Conservation (phyloP, 1,140 invertebrate genomes). For the Monomorium pharaonis region DNA sequence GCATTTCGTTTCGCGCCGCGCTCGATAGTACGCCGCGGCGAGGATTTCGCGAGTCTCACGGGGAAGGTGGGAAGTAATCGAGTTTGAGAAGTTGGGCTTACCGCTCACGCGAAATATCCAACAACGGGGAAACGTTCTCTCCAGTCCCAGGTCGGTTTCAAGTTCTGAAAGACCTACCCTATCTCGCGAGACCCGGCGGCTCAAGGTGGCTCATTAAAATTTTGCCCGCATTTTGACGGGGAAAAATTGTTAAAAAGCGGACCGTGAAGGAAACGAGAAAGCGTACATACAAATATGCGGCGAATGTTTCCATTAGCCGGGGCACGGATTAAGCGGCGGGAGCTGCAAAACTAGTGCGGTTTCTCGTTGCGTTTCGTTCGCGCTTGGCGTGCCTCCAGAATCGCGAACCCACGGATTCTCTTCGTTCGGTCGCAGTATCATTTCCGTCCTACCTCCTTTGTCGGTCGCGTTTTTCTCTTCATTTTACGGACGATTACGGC, state of each 20-base stretch:
- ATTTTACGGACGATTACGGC: constrained; percentile 66
- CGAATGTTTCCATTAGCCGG: constrained; percentile 61
- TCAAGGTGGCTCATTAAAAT: constrained; percentile 62
- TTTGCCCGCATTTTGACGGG: constrained; percentile 56
- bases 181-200: not conserved
- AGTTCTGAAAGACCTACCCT: not conserved
- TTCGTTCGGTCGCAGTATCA: constrained; percentile 45
- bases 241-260: constrained; percentile 57
- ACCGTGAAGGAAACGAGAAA: constrained; percentile 24
- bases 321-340: constrained; percentile 10
- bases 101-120: constrained; percentile 7
- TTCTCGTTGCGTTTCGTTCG: constrained; percentile 37
- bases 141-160: not conserved
- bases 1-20: not conserved
- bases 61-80: not conserved
- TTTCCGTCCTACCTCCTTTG: constrained; percentile 14
- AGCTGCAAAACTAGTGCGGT: constrained; percentile 57
- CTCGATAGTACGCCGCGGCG: not conserved
- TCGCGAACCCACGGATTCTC: constrained; percentile 48
- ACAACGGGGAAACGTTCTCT: not conserved
- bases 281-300: not conserved
- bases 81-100: constrained; percentile 32
- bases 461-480: constrained; percentile 14
- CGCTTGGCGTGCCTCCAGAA: constrained; percentile 59
- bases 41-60: constrained; percentile 17